A percentile compares a stretch with the other conserved stretches of the same genome.
These are phyloP conservation scores for Falco concolor DNA, from an alignment of 2,797 vertebrate species.

Conservation along the genomic window DNA sequence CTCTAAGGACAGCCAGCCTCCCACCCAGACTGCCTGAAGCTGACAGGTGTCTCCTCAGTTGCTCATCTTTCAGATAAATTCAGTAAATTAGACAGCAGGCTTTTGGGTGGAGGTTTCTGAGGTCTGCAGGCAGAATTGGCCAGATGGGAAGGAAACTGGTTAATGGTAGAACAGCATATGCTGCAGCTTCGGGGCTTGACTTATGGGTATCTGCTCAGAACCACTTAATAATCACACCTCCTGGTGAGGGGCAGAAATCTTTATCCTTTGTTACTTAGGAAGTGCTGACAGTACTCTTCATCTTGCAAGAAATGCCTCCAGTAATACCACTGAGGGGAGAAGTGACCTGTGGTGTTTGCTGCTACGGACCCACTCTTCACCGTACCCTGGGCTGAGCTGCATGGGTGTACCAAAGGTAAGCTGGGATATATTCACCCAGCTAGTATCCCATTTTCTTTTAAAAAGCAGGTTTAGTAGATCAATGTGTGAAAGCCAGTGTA, in stretches of 20 bases:
- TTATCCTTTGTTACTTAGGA: background rate
- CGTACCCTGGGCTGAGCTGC: background rate
- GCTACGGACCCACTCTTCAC: background rate
- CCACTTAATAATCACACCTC: background rate
- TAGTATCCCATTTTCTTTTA: background rate
- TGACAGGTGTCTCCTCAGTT: background rate
- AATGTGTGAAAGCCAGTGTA: background rate
- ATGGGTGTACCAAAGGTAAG: background rate
- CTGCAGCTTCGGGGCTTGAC: background rate
- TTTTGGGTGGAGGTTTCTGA: background rate
- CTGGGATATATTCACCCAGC: background rate
- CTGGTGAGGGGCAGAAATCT: background rate
- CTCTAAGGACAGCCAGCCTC: background rate
- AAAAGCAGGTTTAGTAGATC: background rate
- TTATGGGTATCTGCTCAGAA: background rate
- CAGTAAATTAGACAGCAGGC: background rate
- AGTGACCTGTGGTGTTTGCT: background rate
- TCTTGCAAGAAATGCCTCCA: background rate
- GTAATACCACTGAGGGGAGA: background rate
- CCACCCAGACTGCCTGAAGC: background rate
- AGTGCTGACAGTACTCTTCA: background rate
- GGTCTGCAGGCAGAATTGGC: background rate
- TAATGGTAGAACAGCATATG: background rate
- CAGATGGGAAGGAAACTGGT: background rate
- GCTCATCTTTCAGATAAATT: background rate